A percentile compares a stretch with the other conserved stretches of the same genome.
These are phyloP conservation scores for Lasiurus cinereus DNA, from an alignment of 2,113 vertebrate species.

Conservation along the genomic window DNA sequence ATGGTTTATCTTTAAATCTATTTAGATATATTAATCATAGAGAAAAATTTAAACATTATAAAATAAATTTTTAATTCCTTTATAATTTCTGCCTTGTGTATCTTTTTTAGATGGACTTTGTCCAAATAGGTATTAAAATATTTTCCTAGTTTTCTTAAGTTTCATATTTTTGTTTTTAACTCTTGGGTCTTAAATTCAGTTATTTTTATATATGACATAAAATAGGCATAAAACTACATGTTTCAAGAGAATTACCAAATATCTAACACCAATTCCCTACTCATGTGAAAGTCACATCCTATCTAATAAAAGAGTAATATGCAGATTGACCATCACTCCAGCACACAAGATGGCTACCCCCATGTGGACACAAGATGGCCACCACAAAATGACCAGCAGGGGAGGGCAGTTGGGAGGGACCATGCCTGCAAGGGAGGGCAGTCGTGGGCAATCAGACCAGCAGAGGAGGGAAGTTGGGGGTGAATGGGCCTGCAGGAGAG, in stretches of 20 bases:
- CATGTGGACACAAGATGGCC: too few relatives aligned
- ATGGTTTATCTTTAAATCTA: not conserved
- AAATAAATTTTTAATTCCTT: slow-evolving; percentile 43
- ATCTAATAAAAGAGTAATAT: too few relatives aligned
- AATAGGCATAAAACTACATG: not conserved
- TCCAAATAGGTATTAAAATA: not conserved
- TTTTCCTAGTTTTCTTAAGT: not conserved
- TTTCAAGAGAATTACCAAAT: not conserved
- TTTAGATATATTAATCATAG: slow-evolving; percentile 18
- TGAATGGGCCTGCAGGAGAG: too few relatives aligned
- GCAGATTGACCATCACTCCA: too few relatives aligned
- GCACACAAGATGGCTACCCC: too few relatives aligned
- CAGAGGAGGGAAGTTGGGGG: too few relatives aligned
- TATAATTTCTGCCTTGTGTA: not conserved
- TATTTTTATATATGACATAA: slow-evolving; percentile 18
- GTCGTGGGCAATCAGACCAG: too few relatives aligned
- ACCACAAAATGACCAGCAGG: too few relatives aligned
- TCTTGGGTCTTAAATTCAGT: slow-evolving; percentile 11
- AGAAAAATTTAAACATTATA: slow-evolving; percentile 22
- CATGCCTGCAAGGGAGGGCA: too few relatives aligned
- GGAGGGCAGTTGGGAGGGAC: too few relatives aligned
- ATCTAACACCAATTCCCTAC: not conserved
- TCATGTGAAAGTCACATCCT: not conserved
- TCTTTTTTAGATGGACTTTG: not conserved
- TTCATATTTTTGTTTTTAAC: slow-evolving; percentile 4